Conservation (phyloP, 2,888 invertebrate species). For the Acanthosepion esculentum region DNA sequence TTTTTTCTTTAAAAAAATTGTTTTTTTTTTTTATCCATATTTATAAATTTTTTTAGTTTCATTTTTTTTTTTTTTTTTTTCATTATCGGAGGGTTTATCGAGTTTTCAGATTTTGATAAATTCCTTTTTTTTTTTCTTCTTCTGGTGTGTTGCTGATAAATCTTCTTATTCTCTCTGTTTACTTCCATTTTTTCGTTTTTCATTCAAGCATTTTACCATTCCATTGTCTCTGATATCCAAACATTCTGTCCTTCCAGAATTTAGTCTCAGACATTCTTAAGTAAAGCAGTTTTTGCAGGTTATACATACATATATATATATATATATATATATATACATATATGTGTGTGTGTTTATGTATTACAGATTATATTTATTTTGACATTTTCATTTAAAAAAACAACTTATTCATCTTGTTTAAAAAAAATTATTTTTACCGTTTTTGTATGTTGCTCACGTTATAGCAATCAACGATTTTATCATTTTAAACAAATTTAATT, state of each 20-base stretch:
- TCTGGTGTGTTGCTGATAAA: not conserved
- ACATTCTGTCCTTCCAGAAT: not conserved
- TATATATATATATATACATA: conserved; percentile 40
- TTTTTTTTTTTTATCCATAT: not conserved
- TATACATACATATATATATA: not conserved
- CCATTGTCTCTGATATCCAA: not conserved
- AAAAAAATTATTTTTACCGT: not conserved
- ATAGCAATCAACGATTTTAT: not conserved
- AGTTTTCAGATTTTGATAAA: not conserved
- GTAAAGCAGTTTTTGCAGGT: not conserved
- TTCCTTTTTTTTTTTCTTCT: too few species aligned
- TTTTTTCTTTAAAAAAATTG: not conserved
- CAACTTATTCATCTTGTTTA: not conserved
- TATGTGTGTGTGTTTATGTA: not conserved
- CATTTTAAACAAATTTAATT: not conserved
- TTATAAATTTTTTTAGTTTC: not conserved
- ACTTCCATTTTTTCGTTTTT: not conserved
- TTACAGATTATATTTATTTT: not conserved
- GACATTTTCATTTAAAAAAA: not conserved
- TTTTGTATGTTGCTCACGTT: not conserved
- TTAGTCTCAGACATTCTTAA: not conserved
- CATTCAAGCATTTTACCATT: not conserved
- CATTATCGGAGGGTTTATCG: not conserved
- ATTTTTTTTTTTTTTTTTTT: not conserved
- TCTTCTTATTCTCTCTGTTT: not conserved